phyloP scores from a whole-genome alignment of 53 echinoderm and acorn worm genomes.

The Apostichopus leukothele region DNA sequence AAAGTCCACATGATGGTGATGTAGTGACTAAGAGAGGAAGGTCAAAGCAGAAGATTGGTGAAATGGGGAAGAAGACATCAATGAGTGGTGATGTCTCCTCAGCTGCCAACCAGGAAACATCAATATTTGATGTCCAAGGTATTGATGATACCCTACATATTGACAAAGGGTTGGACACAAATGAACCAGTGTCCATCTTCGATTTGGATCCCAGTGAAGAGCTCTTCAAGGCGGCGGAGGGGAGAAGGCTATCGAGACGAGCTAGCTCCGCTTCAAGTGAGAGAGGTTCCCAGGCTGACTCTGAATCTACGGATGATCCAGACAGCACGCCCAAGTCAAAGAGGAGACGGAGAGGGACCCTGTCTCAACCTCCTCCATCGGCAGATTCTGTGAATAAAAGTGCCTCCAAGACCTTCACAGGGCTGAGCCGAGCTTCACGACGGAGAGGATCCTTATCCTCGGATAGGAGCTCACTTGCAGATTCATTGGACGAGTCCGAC shows the following conservation, averaged over 20 bases:
- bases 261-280: conserved; percentile 33
- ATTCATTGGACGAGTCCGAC: conserved; percentile 16
- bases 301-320: conserved; percentile 35
- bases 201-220: conserved; percentile 31
- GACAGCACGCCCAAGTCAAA: conserved; percentile 13
- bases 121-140: conserved; percentile 39
- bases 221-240: neutral
- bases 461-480: conserved; percentile 41
- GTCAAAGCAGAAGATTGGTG: neutral
- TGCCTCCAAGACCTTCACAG: conserved; percentile 20
- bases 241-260: neutral
- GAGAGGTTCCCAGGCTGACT: conserved; percentile 29
- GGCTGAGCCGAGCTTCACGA: conserved; percentile 6
- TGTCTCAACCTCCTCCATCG: neutral
- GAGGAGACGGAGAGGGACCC: conserved; percentile 1
- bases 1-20: neutral
- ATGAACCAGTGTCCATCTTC: conserved; percentile 19
- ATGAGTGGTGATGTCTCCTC: neutral
- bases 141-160: conserved; percentile 17
- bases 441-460: conserved; percentile 29
- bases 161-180: conserved; percentile 22
- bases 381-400: conserved; percentile 15
- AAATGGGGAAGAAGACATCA: neutral
- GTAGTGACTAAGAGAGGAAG: neutral
- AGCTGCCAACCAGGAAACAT: neutral